phyloP scores from a whole-genome alignment of 2,113 vertebrate species.

The Phyllopteryx taeniolatus region DNA sequence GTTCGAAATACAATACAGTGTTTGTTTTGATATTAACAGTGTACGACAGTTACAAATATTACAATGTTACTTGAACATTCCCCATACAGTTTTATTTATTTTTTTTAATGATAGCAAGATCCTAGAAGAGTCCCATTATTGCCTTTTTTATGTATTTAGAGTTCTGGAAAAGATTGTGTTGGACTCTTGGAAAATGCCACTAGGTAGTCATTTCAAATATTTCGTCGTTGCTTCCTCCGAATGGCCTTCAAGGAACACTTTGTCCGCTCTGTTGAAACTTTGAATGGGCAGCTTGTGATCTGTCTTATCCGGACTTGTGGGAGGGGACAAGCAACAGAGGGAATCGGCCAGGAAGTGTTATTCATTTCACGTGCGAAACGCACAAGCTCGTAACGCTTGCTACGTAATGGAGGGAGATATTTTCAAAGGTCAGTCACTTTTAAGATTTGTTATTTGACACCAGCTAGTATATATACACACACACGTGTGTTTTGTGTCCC shows the following conservation, averaged over 20 bases:
- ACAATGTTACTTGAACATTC: neutral
- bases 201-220: neutral
- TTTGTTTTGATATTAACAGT: too few relatives aligned
- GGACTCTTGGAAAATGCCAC: neutral
- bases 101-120: neutral
- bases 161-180: neutral
- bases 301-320: constrained; percentile 40
- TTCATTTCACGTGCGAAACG: neutral
- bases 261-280: constrained; percentile 14
- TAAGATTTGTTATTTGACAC: constrained; percentile 21
- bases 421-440: constrained; percentile 59
- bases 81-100: neutral
- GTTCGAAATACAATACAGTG: too few relatives aligned
- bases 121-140: neutral
- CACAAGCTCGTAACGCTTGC: neutral
- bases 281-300: constrained; percentile 19
- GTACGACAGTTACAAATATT: neutral
- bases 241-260: neutral
- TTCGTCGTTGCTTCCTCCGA: neutral
- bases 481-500: constrained; percentile 17
- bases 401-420: constrained; percentile 63
- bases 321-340: constrained; percentile 33
- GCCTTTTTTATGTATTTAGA: neutral
- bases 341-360: constrained; percentile 34
- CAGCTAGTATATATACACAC: constrained; percentile 6